Evolutionary conservation across 2,113 vertebrate genomes (phyloP).

Genomic region (Columba livia): DNA sequence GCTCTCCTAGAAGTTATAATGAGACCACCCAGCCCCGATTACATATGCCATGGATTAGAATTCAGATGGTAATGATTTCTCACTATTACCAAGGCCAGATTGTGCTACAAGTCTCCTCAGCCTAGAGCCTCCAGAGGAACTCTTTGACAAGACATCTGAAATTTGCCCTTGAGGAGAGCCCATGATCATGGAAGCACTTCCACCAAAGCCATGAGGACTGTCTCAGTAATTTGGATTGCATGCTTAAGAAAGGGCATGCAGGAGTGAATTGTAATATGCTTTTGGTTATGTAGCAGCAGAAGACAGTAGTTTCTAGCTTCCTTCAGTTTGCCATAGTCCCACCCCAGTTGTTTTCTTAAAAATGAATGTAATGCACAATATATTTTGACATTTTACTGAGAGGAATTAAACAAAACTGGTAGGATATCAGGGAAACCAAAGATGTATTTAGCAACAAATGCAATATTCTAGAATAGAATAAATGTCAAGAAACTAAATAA

Average conservation of each 20-base stretch:
- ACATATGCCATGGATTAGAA: slow-evolving; percentile 62
- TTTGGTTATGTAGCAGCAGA: not conserved
- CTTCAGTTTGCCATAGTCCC: not conserved
- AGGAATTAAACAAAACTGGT: slow-evolving; percentile 1
- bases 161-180: not conserved
- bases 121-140: not conserved
- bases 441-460: not conserved
- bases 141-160: not conserved
- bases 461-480: not conserved
- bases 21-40: slow-evolving; percentile 44
- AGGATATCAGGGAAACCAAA: slow-evolving; percentile 7
- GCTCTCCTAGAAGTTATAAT: slow-evolving; percentile 40
- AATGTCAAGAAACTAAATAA: slow-evolving; percentile 10
- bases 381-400: not conserved
- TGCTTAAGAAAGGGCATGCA: not conserved
- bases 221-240: not conserved
- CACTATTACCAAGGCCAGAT: slow-evolving; percentile 39
- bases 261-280: not conserved
- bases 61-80: slow-evolving; percentile 67
- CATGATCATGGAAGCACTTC: not conserved
- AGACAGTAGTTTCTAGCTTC: not conserved
- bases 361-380: not conserved
- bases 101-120: not conserved
- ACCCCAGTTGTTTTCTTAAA: not conserved
- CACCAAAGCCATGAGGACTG: not conserved